These are phyloP conservation scores for Alosa alosa DNA, from an alignment of 2,113 vertebrate species.

Conservation along the genomic window DNA sequence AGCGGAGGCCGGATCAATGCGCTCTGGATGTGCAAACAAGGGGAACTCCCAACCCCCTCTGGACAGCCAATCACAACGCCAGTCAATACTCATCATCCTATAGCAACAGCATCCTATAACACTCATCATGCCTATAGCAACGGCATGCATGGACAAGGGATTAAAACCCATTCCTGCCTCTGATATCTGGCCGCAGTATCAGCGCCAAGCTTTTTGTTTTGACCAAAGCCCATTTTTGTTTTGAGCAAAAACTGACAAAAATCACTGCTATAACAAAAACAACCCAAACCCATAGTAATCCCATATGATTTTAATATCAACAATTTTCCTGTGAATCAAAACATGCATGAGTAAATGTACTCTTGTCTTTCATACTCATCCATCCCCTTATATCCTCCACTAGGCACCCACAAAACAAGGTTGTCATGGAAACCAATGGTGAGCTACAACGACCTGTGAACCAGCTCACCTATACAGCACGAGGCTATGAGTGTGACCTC, in stretches of 20 bases:
- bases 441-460: too few relatives aligned
- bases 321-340: too few relatives aligned
- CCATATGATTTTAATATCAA: too few relatives aligned
- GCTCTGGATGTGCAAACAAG: constrained; percentile 64
- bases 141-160: not conserved
- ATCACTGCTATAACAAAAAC: not conserved
- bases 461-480: too few relatives aligned
- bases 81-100: constrained; percentile 69
- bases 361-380: too few relatives aligned
- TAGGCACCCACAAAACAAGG: too few relatives aligned
- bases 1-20: constrained; percentile 64
- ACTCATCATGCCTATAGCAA: constrained; percentile 42
- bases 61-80: constrained; percentile 63
- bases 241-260: not conserved
- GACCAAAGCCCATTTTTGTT: not conserved
- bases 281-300: not conserved
- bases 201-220: not conserved
- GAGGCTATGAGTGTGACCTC: too few relatives aligned
- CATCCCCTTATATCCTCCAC: too few relatives aligned
- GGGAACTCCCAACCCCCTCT: constrained; percentile 63
- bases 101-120: constrained; percentile 28
- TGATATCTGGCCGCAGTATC: not conserved
- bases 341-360: too few relatives aligned
- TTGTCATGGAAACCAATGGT: too few relatives aligned
- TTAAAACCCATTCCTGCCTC: not conserved